A percentile compares a stretch with the other conserved stretches of the same genome.
phyloP scores from a whole-genome alignment of 2,797 vertebrate species.

The Alauda arvensis region DNA sequence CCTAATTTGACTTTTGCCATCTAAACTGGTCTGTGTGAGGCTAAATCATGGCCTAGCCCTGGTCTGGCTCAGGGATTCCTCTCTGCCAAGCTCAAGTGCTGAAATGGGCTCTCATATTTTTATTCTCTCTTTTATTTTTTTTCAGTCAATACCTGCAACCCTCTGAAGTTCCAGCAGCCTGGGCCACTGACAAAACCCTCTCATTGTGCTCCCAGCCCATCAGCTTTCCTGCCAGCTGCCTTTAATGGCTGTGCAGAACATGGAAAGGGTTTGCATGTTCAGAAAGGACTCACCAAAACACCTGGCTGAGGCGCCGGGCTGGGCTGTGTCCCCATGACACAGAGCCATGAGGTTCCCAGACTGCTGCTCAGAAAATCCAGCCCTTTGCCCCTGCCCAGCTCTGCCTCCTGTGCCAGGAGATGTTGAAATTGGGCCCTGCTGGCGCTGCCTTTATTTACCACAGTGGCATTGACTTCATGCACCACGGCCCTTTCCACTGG shows the following conservation, averaged over 20 bases:
- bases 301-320: neutral
- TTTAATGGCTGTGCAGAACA: neutral
- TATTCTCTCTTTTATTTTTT: neutral
- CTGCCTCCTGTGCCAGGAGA: conserved; percentile 34
- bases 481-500: conserved; percentile 60
- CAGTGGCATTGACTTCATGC: conserved; percentile 61
- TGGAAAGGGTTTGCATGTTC: neutral
- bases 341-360: conserved; percentile 42
- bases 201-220: neutral
- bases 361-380: conserved; percentile 58
- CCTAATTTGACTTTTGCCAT: neutral
- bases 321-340: conserved; percentile 33
- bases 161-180: neutral
- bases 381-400: conserved; percentile 47
- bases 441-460: conserved; percentile 67
- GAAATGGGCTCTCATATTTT: neutral
- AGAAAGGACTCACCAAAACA: neutral
- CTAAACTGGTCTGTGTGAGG: neutral
- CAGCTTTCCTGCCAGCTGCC: neutral
- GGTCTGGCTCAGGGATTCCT: neutral
- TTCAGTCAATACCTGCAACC: neutral
- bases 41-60: neutral
- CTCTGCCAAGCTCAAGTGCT: neutral
- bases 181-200: neutral
- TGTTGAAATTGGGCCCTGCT: conserved; percentile 61